phyloP scores from a whole-genome alignment of 1,140 invertebrate genomes.

The Microvelia longipes region DNA sequence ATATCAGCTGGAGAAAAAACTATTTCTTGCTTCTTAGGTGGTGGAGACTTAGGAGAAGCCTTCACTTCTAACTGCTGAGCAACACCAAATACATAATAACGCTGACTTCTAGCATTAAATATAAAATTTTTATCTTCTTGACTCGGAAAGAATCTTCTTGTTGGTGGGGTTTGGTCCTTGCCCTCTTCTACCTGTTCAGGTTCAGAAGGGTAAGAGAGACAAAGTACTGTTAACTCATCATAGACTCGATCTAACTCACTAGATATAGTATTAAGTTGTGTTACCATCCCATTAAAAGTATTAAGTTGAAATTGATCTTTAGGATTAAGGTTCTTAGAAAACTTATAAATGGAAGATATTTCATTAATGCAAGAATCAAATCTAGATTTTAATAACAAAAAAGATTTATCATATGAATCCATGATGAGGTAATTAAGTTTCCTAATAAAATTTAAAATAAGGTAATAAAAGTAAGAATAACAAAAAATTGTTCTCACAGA shows the following conservation, averaged over 20 bases:
- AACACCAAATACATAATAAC: no score
- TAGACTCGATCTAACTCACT: background rate
- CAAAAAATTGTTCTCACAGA: no score
- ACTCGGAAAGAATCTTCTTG: no score
- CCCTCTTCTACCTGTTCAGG: background rate
- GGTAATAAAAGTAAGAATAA: no score
- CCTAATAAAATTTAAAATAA: no score
- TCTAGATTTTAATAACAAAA: background rate
- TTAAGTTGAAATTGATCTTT: background rate
- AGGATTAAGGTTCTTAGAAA: background rate
- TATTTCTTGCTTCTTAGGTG: no score
- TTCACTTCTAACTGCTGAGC: no score
- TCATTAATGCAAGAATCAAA: background rate
- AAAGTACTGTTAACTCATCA: background rate
- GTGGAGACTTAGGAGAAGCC: no score
- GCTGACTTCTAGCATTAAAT: no score
- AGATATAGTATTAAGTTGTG: background rate
- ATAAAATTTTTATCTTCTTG: no score
- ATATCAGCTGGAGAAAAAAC: background rate
- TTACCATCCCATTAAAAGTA: background rate
- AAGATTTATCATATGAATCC: background rate
- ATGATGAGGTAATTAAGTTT: no score
- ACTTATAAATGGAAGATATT: background rate
- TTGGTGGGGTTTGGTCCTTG: no score
- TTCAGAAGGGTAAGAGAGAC: background rate